phyloP scores from a whole-genome alignment of 2,888 invertebrate genomes.

The Brachyptera risi region DNA sequence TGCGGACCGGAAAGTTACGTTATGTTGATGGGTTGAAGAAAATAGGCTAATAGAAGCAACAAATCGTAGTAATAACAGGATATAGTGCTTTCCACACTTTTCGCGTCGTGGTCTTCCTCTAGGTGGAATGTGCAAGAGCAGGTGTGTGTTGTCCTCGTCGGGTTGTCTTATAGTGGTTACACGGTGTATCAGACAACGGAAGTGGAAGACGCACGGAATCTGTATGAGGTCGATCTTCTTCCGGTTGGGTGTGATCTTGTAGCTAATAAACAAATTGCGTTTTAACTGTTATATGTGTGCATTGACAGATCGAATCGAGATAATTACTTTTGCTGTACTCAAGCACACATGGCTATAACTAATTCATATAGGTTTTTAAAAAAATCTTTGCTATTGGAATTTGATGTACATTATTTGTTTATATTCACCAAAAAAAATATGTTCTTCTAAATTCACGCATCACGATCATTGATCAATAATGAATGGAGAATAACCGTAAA shows the following conservation, averaged over 20 bases:
- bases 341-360: too few species aligned
- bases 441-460: too few species aligned
- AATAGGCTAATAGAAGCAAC: slow-evolving; percentile 14
- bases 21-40: slow-evolving; percentile 10
- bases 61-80: background rate
- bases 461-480: too few species aligned
- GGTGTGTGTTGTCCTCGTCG: background rate
- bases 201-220: slow-evolving; percentile 3
- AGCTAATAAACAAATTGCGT: too few species aligned
- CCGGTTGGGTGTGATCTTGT: slow-evolving; percentile 14
- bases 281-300: too few species aligned
- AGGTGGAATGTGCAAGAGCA: background rate
- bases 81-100: background rate
- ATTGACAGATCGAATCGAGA: too few species aligned
- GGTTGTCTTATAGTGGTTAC: background rate
- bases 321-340: too few species aligned
- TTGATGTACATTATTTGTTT: too few species aligned
- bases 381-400: too few species aligned
- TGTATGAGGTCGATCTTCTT: background rate
- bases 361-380: too few species aligned
- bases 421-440: too few species aligned
- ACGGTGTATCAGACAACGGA: background rate
- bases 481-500: too few species aligned
- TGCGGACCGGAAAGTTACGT: slow-evolving; percentile 18
- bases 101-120: background rate